phyloP scores from a whole-genome alignment of 35 echinoderm and acorn worm genomes.

The Diadema setosum region DNA sequence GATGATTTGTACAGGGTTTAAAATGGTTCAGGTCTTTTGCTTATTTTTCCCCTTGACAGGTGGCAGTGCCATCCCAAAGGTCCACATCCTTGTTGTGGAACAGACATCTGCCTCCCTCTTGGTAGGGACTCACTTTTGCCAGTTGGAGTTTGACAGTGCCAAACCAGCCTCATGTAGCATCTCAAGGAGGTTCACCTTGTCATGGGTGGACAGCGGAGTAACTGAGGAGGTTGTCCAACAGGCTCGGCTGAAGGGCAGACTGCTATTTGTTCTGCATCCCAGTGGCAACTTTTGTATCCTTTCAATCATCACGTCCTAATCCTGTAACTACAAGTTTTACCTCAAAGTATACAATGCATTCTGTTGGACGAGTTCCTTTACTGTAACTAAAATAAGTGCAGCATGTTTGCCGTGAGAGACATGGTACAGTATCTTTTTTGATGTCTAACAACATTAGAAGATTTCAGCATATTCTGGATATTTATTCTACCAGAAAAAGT shows the following conservation, averaged over 20 bases:
- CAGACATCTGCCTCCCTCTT: background rate
- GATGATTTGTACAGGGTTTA: background rate
- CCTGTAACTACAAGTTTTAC: background rate
- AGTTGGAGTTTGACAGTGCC: background rate
- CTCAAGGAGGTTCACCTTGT: background rate
- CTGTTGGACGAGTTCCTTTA: background rate
- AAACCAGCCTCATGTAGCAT: background rate
- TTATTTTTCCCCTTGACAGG: background rate
- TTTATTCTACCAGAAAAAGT: background rate
- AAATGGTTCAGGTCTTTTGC: background rate
- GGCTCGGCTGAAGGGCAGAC: background rate
- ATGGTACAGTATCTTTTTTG: background rate
- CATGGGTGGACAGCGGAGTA: background rate
- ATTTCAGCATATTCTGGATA: background rate
- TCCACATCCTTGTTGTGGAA: background rate
- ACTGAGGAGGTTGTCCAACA: conserved; percentile 7
- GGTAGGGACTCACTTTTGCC: background rate
- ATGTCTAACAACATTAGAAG: background rate
- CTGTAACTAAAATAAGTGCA: background rate
- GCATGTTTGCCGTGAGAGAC: background rate
- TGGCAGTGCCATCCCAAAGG: background rate
- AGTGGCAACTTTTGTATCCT: conserved; percentile 77
- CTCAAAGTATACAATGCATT: background rate
- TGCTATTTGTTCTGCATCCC: conserved; percentile 51
- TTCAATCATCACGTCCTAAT: background rate